Evolutionary conservation across 53 echinoderm and acorn worm species (phyloP).

Genomic region (Crossaster papposus): DNA sequence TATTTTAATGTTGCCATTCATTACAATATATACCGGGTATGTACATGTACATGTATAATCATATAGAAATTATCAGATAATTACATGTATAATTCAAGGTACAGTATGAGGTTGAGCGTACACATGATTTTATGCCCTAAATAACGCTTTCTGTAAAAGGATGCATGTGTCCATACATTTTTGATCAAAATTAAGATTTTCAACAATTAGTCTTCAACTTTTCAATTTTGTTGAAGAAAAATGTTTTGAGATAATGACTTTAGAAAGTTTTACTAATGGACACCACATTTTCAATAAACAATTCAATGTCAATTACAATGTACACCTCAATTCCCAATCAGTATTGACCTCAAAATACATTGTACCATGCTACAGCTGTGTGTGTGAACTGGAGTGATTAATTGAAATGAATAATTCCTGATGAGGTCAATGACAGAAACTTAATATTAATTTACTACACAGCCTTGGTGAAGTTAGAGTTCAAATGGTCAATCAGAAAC

Average conservation of each 20-base stretch:
- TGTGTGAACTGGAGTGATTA: not conserved
- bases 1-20: too few relatives aligned
- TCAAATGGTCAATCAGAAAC: not conserved
- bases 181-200: too few relatives aligned
- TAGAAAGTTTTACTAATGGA: not conserved
- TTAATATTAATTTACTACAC: not conserved
- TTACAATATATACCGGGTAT: too few relatives aligned
- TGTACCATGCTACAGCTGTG: not conserved
- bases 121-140: too few relatives aligned
- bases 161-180: too few relatives aligned
- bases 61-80: too few relatives aligned
- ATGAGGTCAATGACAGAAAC: not conserved
- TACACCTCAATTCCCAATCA: not conserved
- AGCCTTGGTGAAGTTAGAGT: not conserved
- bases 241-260: not conserved
- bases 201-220: too few relatives aligned
- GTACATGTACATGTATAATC: too few relatives aligned
- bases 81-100: too few relatives aligned
- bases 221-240: not conserved
- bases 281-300: not conserved
- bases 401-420: not conserved
- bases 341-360: not conserved
- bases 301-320: not conserved
- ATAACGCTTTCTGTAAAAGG: too few relatives aligned
- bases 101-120: too few relatives aligned